phyloP scores from a whole-genome alignment of 2,888 invertebrate genomes.

The Caenorhabditis wallacei region DNA sequence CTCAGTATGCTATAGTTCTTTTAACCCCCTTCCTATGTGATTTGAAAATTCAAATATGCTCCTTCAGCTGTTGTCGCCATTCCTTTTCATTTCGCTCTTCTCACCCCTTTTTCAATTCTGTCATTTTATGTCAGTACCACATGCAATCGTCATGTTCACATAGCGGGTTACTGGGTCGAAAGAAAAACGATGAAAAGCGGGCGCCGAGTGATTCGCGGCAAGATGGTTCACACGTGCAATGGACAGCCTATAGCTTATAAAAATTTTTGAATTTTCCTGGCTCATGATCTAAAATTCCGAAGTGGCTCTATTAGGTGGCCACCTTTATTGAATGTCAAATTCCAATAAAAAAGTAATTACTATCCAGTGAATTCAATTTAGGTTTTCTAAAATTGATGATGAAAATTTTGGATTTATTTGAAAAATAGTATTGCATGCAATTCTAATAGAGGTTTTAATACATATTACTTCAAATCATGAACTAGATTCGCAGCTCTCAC shows the following conservation, averaged over 20 bases:
- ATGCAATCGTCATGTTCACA: slow-evolving; percentile 62
- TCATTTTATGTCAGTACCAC: slow-evolving; percentile 39
- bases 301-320: too few species aligned
- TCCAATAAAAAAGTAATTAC: too few species aligned
- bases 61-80: slow-evolving; percentile 13
- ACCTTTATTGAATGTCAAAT: too few species aligned
- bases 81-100: not conserved
- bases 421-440: too few species aligned
- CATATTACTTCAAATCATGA: too few species aligned
- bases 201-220: slow-evolving; percentile 56
- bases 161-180: slow-evolving; percentile 60
- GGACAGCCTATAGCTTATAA: slow-evolving; percentile 8
- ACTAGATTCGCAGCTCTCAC: not conserved
- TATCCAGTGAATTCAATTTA: too few species aligned
- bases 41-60: not conserved
- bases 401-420: too few species aligned
- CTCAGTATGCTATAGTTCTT: too few species aligned
- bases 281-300: too few species aligned
- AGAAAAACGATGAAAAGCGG: not conserved
- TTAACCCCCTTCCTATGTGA: not conserved
- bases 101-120: slow-evolving; percentile 16
- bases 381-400: too few species aligned
- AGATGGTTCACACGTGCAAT: slow-evolving; percentile 32
- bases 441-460: too few species aligned
- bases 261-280: slow-evolving; percentile 22